Evolutionary conservation across 2,113 vertebrate genomes (phyloP), one percentile per base, ranked within the genome.

Genomic region (Clupea harengus): DNA sequence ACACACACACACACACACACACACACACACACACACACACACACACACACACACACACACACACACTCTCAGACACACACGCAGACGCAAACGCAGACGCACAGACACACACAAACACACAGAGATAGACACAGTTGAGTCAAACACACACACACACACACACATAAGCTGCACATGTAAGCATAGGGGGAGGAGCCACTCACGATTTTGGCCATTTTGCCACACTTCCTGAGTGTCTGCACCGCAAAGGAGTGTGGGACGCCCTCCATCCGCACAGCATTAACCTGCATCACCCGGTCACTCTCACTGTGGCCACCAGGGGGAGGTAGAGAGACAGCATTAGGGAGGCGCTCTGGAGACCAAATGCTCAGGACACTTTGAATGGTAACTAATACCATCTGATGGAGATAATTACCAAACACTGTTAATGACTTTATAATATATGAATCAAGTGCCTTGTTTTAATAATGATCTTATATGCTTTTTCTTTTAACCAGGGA

Each of bases 141-240:
- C 13, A 22, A 64, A 45, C 6, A 81, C 25, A 60, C 4, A 28
- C 4, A 83, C 13, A 22, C 60, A 45, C 6, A 81, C 25, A 60
- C 4, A 28, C 4, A 83, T 47, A 18, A 11, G 54, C 81, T 25
- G n/a, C n/a, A 11, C 17, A 13, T 78, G 49, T 81, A 13, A 17
- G 25, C 67, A 47, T n/a, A 2, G 2, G 10, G 32, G 64, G 64
- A 72, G 75, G 45, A 45, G 86, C 8, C 1, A 97, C 98, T 97
- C 93, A 99, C 98, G 82, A 99, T 97, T 90, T 96, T 96, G 32
- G 98, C 98, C 0, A 97, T 93, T 96, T 99, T 99, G 52, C 98
- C 98, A 87, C 98, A 99, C 89, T 99, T 99, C 86, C 98, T 96
- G 88, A 99, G 95, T 78, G 98, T 98, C 45, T 98, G 96, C 0